These are phyloP conservation scores for Brassicogethes aeneus DNA, from an alignment of 2,888 invertebrate genomes.

Conservation along the genomic window DNA sequence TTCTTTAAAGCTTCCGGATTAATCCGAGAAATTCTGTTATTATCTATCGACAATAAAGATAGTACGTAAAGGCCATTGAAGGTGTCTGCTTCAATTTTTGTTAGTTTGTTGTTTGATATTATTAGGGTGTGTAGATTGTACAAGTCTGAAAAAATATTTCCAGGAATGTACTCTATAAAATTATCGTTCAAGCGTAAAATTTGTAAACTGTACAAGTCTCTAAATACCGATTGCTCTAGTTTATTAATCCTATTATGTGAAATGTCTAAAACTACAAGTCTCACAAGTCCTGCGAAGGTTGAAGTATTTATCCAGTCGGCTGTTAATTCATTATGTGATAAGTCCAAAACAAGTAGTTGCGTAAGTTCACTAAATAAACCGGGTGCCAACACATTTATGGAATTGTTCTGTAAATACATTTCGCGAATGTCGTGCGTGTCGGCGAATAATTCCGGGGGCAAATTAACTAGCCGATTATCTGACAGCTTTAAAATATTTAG, in stretches of 20 bases:
- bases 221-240: slow-evolving; percentile 66
- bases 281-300: slow-evolving; percentile 67
- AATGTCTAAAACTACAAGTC: slow-evolving; percentile 68
- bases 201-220: slow-evolving; percentile 71
- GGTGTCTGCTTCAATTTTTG: slow-evolving; percentile 64
- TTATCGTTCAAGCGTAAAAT: slow-evolving; percentile 74
- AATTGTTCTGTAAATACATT: slow-evolving; percentile 74
- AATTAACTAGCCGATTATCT: slow-evolving; percentile 69
- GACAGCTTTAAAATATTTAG: slow-evolving; percentile 68
- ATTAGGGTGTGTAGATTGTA: slow-evolving; percentile 73
- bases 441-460: slow-evolving; percentile 74
- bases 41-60: slow-evolving; percentile 68
- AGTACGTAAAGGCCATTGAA: slow-evolving; percentile 69
- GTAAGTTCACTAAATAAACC: slow-evolving; percentile 69
- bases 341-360: slow-evolving; percentile 65
- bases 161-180: slow-evolving; percentile 64
- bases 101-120: slow-evolving; percentile 71
- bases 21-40: slow-evolving; percentile 67
- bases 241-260: slow-evolving; percentile 68
- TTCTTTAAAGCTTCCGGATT: slow-evolving; percentile 69
- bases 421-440: slow-evolving; percentile 71
- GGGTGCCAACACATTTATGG: slow-evolving; percentile 70
- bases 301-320: slow-evolving; percentile 76
- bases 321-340: slow-evolving; percentile 71
- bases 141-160: slow-evolving; percentile 68